Evolutionary conservation across 2,888 invertebrate species (phyloP).

Genomic region (Drosophila hawaiiensis): DNA sequence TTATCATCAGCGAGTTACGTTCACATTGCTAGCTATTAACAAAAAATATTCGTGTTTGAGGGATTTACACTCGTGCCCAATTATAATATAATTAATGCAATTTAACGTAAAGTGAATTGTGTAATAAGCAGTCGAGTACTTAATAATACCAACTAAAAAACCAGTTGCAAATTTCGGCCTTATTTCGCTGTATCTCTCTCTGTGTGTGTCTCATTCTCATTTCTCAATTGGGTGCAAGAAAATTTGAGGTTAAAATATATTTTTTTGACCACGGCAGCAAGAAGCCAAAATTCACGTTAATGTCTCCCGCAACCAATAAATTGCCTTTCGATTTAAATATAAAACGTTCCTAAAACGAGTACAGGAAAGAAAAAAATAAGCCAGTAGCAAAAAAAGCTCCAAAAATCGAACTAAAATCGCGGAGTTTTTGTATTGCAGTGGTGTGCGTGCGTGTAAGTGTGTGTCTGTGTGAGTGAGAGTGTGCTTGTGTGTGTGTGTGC

Average conservation of each 20-base stretch:
- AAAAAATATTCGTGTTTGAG: constrained; percentile 52
- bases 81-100: constrained; percentile 19
- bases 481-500: constrained; percentile 42
- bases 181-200: constrained; percentile 9
- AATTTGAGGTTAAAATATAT: constrained; percentile 71
- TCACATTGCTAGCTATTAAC: constrained; percentile 32
- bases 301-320: constrained; percentile 49
- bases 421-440: constrained; percentile 27
- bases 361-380: constrained; percentile 1
- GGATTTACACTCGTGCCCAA: constrained; percentile 31
- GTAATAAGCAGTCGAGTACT: constrained; percentile 8
- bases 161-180: neutral
- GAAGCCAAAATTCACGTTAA: constrained; percentile 61
- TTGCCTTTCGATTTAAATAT: constrained; percentile 27
- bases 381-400: constrained; percentile 5
- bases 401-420: constrained; percentile 56
- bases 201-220: constrained; percentile 21
- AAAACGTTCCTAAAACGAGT: constrained; percentile 59
- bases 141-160: neutral
- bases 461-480: constrained; percentile 34
- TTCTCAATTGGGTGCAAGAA: constrained; percentile 33
- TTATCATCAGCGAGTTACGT: neutral
- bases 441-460: constrained; percentile 4
- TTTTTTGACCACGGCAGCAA: constrained; percentile 67
- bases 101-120: constrained; percentile 30